Evolutionary conservation across 2,888 invertebrate genomes (phyloP), one percentile per base, ranked within the genome.

Genomic region (Liodrosophila aerea): DNA sequence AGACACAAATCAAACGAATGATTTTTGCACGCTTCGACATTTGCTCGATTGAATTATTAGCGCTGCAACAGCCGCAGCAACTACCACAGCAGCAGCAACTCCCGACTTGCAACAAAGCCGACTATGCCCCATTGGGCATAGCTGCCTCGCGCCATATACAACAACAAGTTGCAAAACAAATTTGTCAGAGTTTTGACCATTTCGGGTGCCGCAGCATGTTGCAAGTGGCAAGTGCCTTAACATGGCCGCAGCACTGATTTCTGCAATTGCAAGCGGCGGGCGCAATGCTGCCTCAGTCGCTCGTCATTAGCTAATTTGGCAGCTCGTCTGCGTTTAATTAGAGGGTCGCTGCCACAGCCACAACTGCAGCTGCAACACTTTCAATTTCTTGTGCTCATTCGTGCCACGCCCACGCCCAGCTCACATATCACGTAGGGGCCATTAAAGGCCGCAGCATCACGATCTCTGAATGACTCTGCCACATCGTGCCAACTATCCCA

Each of bases 21-120:
- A 74, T 80, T 85, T 85, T 85, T 85, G 86, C 86, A 80, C 84
- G 86, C 84, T 65, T 84, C 81, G 81, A 84, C 81, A 84, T 77
- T 84, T 64, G 22, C 81, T 69, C 84, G 81, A 80, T 85, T 85
- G 80, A 85, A 80, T 80, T 85, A 86, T 78, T 78, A 78, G 78
- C 76, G 68, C 65, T 58, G 46, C 41, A 12, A 30, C 47, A 31
- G 52, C 57, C 34, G 61, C 56, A 59, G 40, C 73, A 43, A 46
- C 29, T 13, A 54, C 16, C 11, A 15, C 22, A 8, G 9, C 11
- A 34, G 51, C 43, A 34, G 33, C 40, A 37, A 12, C 31, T 30
- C 29, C 30, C 15, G 4, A 7, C 34, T 45, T 53, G 52, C 52
- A 12, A 18, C 30, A 36, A 46, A 15, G 47, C 31, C 66, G 61